A percentile compares a stretch with the other conserved stretches of the same genome.
Conservation (phyloP, 2,888 invertebrate genomes). For the Margaritifera margaritifera region DNA sequence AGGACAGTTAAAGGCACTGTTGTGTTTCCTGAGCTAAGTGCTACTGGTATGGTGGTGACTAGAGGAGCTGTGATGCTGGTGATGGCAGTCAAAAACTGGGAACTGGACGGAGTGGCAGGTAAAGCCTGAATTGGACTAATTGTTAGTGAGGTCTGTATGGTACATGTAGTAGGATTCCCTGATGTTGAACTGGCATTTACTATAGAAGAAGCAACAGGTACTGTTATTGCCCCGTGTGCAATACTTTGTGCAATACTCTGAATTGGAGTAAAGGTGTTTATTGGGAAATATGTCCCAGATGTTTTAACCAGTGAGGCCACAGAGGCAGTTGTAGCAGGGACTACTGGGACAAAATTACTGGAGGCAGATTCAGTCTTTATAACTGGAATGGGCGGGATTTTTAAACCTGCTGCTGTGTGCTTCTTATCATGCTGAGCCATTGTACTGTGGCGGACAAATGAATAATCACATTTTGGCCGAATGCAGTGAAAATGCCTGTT, state of each 20-base stretch:
- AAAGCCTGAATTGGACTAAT: slow-evolving; percentile 30
- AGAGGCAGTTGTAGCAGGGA: slow-evolving; percentile 28
- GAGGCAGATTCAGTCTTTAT: slow-evolving; percentile 7
- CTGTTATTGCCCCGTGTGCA: slow-evolving; percentile 9
- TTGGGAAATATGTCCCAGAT: slow-evolving; percentile 92
- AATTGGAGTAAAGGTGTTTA: slow-evolving; percentile 63
- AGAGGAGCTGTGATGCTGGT: slow-evolving; percentile 4
- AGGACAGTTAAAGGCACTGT: slow-evolving; percentile 50
- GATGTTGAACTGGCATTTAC: slow-evolving; percentile 10
- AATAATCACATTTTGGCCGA: slow-evolving; percentile 81
- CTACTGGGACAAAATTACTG: slow-evolving; percentile 33
- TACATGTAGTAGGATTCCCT: slow-evolving; percentile 21
- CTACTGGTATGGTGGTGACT: slow-evolving; percentile 9
- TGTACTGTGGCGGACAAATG: slow-evolving; percentile 83
- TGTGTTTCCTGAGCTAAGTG: slow-evolving; percentile 14
- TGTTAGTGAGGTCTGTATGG: slow-evolving; percentile 12
- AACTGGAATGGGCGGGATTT: background rate
- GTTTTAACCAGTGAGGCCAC: slow-evolving; percentile 85
- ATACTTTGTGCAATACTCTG: slow-evolving; percentile 17
- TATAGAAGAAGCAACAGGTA: slow-evolving; percentile 1
- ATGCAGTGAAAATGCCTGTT: slow-evolving; percentile 86
- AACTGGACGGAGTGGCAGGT: slow-evolving; percentile 25
- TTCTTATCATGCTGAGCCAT: slow-evolving; percentile 84
- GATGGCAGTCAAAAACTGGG: slow-evolving; percentile 15
- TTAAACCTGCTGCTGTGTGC: slow-evolving; percentile 70